A percentile compares a stretch with the other conserved stretches of the same genome.
These are phyloP conservation scores for Linnaemya vulpina DNA, from an alignment of 2,888 invertebrate genomes.

Conservation along the genomic window DNA sequence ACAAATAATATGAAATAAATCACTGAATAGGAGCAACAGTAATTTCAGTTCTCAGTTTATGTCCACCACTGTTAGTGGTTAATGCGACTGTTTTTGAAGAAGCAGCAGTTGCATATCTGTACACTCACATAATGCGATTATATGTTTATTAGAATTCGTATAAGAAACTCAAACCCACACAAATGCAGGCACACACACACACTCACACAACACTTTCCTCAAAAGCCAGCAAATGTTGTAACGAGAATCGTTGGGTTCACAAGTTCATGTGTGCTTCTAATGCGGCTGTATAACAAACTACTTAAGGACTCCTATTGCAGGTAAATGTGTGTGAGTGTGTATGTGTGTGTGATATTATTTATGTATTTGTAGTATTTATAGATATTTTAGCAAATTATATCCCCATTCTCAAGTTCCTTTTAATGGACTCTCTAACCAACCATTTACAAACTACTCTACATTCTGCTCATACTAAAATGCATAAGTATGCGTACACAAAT, in stretches of 20 bases:
- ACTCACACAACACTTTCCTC: not conserved
- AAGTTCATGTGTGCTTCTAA: constrained; percentile 32
- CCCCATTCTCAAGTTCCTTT: constrained; percentile 61
- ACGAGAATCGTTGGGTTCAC: not conserved
- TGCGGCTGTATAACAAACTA: not conserved
- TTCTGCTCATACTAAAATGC: constrained; percentile 2
- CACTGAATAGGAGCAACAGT: too few relatives aligned
- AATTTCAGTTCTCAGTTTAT: not conserved
- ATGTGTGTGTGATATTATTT: not conserved
- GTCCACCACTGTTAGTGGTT: not conserved
- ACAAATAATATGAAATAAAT: too few relatives aligned
- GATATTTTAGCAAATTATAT: constrained; percentile 70
- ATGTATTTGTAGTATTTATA: constrained; percentile 69
- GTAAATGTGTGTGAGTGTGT: not conserved
- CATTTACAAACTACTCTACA: constrained; percentile 52
- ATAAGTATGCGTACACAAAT: not conserved
- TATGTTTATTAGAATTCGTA: constrained; percentile 30
- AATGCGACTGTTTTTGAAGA: not conserved
- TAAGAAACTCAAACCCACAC: constrained; percentile 11
- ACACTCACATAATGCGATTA: constrained; percentile 58
- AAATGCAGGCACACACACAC: not conserved
- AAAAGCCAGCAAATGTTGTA: not conserved
- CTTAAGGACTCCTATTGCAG: not conserved
- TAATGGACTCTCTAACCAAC: constrained; percentile 71
- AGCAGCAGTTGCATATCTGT: constrained; percentile 32